phyloP scores from a whole-genome alignment of 2,888 invertebrate species.

The Azorinus chamasolen region DNA sequence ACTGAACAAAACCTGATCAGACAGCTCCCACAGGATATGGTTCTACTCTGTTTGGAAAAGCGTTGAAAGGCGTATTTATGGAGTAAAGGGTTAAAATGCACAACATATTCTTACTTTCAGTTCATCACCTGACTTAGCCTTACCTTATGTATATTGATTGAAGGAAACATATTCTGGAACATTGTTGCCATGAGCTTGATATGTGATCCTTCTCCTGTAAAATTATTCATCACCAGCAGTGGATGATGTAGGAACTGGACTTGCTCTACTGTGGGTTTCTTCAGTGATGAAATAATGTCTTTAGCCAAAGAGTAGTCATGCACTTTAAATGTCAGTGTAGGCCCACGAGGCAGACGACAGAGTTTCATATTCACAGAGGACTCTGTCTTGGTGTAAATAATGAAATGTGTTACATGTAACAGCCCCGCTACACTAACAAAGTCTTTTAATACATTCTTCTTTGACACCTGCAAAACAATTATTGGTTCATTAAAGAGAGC shows the following conservation, averaged over 20 bases:
- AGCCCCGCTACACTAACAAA: constrained; percentile 96
- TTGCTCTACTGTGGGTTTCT: constrained; percentile 90
- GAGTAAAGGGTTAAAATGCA: no score
- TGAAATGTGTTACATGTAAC: constrained; percentile 96
- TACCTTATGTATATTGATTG: constrained; percentile 96
- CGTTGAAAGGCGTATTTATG: no score
- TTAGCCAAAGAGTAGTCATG: constrained; percentile 92
- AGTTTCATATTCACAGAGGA: constrained; percentile 92
- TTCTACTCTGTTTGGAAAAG: no score
- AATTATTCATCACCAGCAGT: constrained; percentile 91
- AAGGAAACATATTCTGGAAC: constrained; percentile 99
- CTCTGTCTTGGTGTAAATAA: constrained; percentile 95
- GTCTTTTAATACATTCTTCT: constrained; percentile 97
- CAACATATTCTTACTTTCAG: no score
- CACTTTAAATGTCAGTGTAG: constrained; percentile 94
- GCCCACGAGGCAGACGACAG: constrained; percentile 95
- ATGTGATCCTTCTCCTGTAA: constrained; percentile 92
- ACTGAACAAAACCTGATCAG: no score
- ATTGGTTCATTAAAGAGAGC: no score
- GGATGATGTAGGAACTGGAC: constrained; percentile 95
- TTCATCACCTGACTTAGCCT: no score
- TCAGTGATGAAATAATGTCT: constrained; percentile 95
- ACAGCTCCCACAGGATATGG: no score
- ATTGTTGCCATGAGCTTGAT: constrained; percentile 94
- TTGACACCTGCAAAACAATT: constrained; percentile 90